Percentiles rank a stretch among this genome's conserved stretches.
Evolutionary conservation across 2,113 vertebrate species (phyloP).

Genomic region (Paraplagusia blochii): DNA sequence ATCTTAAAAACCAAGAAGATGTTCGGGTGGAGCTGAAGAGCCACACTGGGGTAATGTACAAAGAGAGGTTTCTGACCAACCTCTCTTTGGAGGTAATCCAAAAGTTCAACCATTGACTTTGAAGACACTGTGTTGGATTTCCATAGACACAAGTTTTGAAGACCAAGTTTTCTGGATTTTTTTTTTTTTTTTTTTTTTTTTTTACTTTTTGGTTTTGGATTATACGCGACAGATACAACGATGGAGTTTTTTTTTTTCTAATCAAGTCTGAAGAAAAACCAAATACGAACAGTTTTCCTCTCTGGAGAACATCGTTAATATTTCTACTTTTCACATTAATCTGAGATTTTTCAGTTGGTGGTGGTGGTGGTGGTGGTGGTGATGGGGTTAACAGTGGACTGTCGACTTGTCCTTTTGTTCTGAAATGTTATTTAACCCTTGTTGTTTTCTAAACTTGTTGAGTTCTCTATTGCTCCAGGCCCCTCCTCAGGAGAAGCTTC

Average conservation of each 20-base stretch:
- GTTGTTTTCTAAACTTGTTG: slow-evolving; percentile 94
- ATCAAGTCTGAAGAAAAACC: slow-evolving; percentile 12
- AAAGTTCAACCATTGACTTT: no score
- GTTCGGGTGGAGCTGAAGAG: background rate
- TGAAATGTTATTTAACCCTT: slow-evolving; percentile 72
- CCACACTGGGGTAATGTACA: slow-evolving; percentile 62
- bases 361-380: background rate
- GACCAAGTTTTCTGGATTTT: background rate
- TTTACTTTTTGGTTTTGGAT: background rate
- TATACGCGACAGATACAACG: background rate
- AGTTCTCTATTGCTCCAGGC: slow-evolving; percentile 99
- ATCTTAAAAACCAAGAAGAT: background rate
- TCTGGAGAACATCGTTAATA: background rate
- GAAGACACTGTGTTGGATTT: background rate
- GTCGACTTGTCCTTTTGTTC: slow-evolving; percentile 32
- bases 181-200: background rate
- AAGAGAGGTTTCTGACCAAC: slow-evolving; percentile 47
- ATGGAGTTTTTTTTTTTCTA: background rate
- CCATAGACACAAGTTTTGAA: background rate
- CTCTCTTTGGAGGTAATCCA: slow-evolving; percentile 69
- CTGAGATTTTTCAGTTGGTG: background rate
- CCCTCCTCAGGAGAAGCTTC: slow-evolving; percentile 93
- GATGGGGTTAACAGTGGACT: background rate
- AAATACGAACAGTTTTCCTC: background rate
- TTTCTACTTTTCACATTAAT: background rate